Evolutionary conservation across 2,888 invertebrate species (phyloP), one percentile per base, ranked within the genome.

Genomic region (Crepidodera aurea): DNA sequence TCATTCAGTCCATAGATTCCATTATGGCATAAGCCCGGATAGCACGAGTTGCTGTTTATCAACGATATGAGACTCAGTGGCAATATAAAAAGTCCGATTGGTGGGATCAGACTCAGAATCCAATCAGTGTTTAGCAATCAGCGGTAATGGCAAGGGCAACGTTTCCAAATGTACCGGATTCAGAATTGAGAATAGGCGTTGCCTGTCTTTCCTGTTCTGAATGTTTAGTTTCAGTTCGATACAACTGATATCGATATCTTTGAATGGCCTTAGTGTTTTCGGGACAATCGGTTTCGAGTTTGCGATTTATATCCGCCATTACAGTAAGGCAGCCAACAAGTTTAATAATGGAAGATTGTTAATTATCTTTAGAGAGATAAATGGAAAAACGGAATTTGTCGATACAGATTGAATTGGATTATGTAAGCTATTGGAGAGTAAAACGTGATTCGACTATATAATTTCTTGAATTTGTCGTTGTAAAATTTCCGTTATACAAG

Each of bases 51-150:
- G 64, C 69, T 68, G 68, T 73, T 74, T 72, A 73, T 74, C 71
- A 70, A 66, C 69, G 70, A 69, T 74, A 74, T 70, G 73, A 70
- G 69, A 71, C 72, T 71, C 69, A 70, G 60, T 60, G 65, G 63
- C 60, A 62, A 65, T 66, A 71, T 69, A 77, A 77, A 76, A 74
- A 73, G 73, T 72, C 70, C 73, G 73, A 74, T 75, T 75, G 71
- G 70, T 65, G 72, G 75, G 78, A 78, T 77, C 77, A 76, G 73
- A 68, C 72, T 75, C 73, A 72, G 75, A 77, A 78, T 78, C 78
- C 78, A 78, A 78, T 79, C 79, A 78, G 76, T 75, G 77, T 74
- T 74, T 73, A 71, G 78, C 79, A 78, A 78, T 78, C 78, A 78
- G 72, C 75, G 72, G 76, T 78, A 78, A 79, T 78, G 75, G 77